Evolutionary conservation across 64 coral and sea anemone species (phyloP).

Genomic region (Astreopora myriophthalma): DNA sequence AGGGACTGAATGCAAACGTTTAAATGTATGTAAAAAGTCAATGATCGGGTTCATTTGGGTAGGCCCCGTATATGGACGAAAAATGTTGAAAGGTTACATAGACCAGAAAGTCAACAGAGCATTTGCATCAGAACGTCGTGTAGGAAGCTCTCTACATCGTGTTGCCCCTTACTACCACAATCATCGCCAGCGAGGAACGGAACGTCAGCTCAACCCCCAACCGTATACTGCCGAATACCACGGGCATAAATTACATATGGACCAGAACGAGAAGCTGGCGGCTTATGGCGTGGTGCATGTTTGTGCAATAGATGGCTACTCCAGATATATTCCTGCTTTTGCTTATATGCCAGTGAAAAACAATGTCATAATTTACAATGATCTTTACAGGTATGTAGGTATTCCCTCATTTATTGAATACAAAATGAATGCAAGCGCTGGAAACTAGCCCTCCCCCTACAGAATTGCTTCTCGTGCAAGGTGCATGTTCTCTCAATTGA

Average conservation of each 20-base stretch:
- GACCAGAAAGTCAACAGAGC: background rate
- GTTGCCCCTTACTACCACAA: background rate
- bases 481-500: background rate
- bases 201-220: conserved; percentile 9
- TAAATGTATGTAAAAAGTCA: too few species aligned
- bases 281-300: too few species aligned
- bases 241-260: conserved; percentile 40
- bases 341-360: conserved; percentile 49
- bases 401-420: background rate
- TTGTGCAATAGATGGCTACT: too few species aligned
- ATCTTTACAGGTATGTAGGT: conserved; percentile 17
- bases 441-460: background rate
- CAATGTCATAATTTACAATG: conserved; percentile 39
- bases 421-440: conserved; percentile 20
- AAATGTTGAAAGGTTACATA: conserved; percentile 56
- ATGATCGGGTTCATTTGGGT: too few species aligned
- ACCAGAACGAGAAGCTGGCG: conserved; percentile 41
- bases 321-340: conserved; percentile 57
- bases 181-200: background rate
- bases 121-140: conserved; percentile 17
- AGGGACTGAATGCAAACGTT: background rate
- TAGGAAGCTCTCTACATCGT: background rate
- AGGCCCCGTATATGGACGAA: conserved; percentile 49
- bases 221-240: conserved; percentile 40
- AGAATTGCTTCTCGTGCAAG: too few species aligned